These are phyloP conservation scores for Amphiprion ocellaris DNA, from an alignment of 2,113 vertebrate genomes.

Conservation along the genomic window DNA sequence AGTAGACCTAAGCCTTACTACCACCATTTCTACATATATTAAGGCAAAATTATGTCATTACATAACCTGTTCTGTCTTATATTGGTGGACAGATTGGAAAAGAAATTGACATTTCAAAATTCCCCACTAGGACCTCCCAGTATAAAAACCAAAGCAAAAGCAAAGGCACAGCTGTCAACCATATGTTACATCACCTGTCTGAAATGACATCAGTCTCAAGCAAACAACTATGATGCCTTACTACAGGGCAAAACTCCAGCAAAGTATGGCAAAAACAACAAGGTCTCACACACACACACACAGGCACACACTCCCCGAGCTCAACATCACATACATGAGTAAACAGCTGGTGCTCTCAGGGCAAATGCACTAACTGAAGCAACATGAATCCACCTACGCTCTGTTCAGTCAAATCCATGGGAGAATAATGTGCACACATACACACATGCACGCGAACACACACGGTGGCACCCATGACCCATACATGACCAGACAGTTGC, in stretches of 20 bases:
- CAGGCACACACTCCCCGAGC: not conserved
- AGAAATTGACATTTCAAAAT: too few species aligned
- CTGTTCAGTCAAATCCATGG: not conserved
- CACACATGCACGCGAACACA: not conserved
- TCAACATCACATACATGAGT: slow-evolving; percentile 5
- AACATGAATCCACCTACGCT: slow-evolving; percentile 15
- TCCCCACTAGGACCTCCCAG: too few species aligned
- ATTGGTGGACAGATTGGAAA: too few species aligned
- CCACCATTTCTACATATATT: too few species aligned
- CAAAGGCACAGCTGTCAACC: not conserved
- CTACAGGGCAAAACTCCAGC: too few species aligned
- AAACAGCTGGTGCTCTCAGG: slow-evolving; percentile 19
- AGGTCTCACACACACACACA: not conserved
- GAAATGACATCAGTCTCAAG: not conserved
- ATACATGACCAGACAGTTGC: not conserved
- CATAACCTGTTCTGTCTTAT: too few species aligned
- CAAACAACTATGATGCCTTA: not conserved
- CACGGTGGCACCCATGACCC: not conserved
- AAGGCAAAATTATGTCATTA: too few species aligned
- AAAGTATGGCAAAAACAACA: not conserved
- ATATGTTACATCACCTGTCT: not conserved
- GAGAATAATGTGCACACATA: not conserved
- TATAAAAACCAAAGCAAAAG: too few species aligned
- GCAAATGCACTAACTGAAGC: not conserved
- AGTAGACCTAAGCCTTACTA: too few species aligned